phyloP scores from a whole-genome alignment of 1,140 invertebrate genomes.

The Rhagoletis pomonella region DNA sequence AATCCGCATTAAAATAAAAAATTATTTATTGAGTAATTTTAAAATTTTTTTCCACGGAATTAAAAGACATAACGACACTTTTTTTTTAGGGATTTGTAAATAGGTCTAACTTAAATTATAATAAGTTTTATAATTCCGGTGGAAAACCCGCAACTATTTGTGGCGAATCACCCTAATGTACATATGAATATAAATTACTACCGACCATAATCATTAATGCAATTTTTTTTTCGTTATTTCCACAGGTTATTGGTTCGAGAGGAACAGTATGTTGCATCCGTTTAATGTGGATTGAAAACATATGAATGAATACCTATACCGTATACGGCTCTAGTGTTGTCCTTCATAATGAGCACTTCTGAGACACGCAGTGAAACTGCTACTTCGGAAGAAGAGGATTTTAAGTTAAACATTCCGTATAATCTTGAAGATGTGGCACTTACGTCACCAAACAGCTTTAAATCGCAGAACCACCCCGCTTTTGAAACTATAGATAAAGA shows the following conservation, averaged over 20 bases:
- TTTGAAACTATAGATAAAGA: slow-evolving; percentile 56
- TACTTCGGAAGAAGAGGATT: slow-evolving; percentile 64
- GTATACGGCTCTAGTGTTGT: background rate
- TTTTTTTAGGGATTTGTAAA: too few species aligned
- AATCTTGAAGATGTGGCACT: slow-evolving; percentile 30
- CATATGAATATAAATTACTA: too few species aligned
- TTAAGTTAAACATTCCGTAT: slow-evolving; percentile 71
- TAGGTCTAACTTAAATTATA: too few species aligned
- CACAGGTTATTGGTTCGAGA: background rate
- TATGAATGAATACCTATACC: background rate
- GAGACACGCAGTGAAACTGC: slow-evolving; percentile 39
- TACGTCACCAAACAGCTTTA: background rate
- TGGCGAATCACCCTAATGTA: too few species aligned
- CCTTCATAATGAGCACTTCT: slow-evolving; percentile 29
- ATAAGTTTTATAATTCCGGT: too few species aligned
- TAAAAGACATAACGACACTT: too few species aligned
- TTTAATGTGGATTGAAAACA: background rate
- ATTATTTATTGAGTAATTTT: too few species aligned
- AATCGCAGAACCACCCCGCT: background rate
- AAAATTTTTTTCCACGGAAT: too few species aligned
- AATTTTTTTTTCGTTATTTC: background rate
- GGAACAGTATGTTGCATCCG: background rate
- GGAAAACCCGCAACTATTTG: too few species aligned
- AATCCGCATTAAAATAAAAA: too few species aligned
- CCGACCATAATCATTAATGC: too few species aligned